Evolutionary conservation across 2,797 vertebrate genomes (phyloP), one percentile per base, ranked within the genome.

Genomic region (Balearica regulorum): DNA sequence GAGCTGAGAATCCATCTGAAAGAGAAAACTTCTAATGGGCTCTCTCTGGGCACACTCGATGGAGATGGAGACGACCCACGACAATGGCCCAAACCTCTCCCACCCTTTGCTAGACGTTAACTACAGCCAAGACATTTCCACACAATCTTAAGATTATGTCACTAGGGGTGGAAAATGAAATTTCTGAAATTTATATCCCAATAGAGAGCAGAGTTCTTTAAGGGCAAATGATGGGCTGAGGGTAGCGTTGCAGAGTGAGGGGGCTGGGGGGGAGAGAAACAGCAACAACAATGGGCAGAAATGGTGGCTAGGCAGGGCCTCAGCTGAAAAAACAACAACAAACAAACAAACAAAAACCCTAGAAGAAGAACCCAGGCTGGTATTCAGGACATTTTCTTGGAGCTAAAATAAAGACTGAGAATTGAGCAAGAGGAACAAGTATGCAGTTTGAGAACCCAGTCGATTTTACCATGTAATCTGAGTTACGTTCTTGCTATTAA

Each of bases 1-100:
- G 35, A 76, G 77, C 21, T 31, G 7, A 82, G 60, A 93, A 44
- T 33, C 13, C 15, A 61, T 5, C 22, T 49, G 14, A 64, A 71
- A 28, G 14, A 49, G 15, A 83, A 54, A 53, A 53, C 39, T 53
- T 71, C 37, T 16, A 33, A 55, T 4, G 19, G 26, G 6, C 4
- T 84, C 51, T 48, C n/a, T 24, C 51, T 12, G 9, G 46, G 33
- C 35, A 76, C 21, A 16, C 13, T 58, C 0, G 0, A 33, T 25
- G 17, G 21, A 69, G 17, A 51, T 20, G 17, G 21, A 69, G 17
- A 51, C 20, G 35, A 93, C 43, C 31, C 0, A 0, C 35, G 44
- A 75, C 49, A 93, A 37, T 0, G 2, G 8, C 46, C 39, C 64
- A 60, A 62, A 89, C 5, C 10, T 58, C 51, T 84, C 41, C 48